These are phyloP conservation scores for Agelas oroides DNA, from an alignment of 37 sponge, comb jelly and placozoan species.

Conservation along the genomic window DNA sequence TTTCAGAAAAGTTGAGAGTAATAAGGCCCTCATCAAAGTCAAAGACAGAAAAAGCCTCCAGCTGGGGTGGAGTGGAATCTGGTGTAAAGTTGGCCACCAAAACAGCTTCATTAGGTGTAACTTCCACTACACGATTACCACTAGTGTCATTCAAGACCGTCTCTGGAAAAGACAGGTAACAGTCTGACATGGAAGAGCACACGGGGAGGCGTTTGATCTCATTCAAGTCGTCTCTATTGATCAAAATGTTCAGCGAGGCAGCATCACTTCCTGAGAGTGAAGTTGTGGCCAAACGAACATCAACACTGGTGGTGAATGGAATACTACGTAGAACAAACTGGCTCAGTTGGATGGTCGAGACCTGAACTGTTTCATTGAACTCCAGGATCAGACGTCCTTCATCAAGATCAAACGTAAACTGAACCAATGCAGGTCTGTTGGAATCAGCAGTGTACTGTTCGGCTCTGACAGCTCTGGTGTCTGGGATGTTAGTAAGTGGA, in stretches of 20 bases:
- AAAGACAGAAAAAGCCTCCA: conserved; percentile 52
- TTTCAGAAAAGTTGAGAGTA: conserved; percentile 80
- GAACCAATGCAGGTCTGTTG: conserved; percentile 44
- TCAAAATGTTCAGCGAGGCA: conserved; percentile 21
- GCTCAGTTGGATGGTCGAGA: conserved; percentile 36
- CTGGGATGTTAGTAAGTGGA: conserved; percentile 24
- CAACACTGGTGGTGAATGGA: conserved; percentile 14
- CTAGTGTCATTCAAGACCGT: conserved; percentile 72
- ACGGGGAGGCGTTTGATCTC: conserved; percentile 71
- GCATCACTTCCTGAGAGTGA: conserved; percentile 12
- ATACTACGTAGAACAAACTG: conserved; percentile 59
- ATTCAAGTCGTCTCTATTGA: conserved; percentile 70
- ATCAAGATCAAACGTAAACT: conserved; percentile 77
- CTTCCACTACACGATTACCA: conserved; percentile 63
- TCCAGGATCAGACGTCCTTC: conserved; percentile 57
- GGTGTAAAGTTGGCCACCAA: conserved; percentile 38
- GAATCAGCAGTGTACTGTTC: conserved; percentile 44
- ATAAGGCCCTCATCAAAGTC: conserved; percentile 72
- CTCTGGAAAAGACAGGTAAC: conserved; percentile 75
- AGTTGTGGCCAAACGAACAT: conserved; percentile 36
- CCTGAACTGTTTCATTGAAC: conserved; percentile 87
- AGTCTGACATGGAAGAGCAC: conserved; percentile 66
- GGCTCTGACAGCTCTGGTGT: conserved; percentile 32
- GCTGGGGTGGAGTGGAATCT: conserved; percentile 72
- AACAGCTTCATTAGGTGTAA: conserved; percentile 14